These are phyloP conservation scores for Carterocephalus palaemon DNA, from an alignment of 2,888 invertebrate species.

Conservation along the genomic window DNA sequence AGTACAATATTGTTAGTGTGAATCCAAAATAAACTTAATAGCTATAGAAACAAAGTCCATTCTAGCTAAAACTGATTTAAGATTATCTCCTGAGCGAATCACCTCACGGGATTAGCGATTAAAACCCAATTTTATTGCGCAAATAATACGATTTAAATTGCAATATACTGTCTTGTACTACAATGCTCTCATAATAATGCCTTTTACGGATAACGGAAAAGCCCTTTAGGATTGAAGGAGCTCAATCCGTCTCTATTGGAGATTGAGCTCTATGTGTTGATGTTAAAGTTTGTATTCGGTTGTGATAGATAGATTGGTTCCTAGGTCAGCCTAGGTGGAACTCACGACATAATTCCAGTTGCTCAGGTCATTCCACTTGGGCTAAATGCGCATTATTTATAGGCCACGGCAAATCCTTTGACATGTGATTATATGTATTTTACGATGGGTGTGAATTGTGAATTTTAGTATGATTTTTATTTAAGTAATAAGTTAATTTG, in stretches of 20 bases:
- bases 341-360: conserved; percentile 41
- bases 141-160: conserved; percentile 32
- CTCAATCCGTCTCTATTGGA: background rate
- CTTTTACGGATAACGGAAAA: conserved; percentile 26
- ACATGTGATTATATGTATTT: background rate
- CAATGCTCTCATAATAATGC: conserved; percentile 20
- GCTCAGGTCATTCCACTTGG: conserved; percentile 41
- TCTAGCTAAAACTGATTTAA: too few species aligned
- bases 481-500: too few species aligned
- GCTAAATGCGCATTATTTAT: conserved; percentile 20
- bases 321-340: conserved; percentile 32
- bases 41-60: too few species aligned
- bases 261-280: conserved; percentile 5
- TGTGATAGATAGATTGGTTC: conserved; percentile 1
- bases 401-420: conserved; percentile 3
- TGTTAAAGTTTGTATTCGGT: conserved; percentile 8
- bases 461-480: too few species aligned
- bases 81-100: too few species aligned
- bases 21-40: too few species aligned
- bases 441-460: background rate
- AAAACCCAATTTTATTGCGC: conserved; percentile 26
- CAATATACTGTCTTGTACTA: conserved; percentile 16
- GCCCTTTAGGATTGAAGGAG: conserved; percentile 20
- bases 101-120: conserved; percentile 9
- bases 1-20: too few species aligned